These are phyloP conservation scores for Hirudo medicinalis DNA, from an alignment of 1,140 invertebrate genomes.

Conservation along the genomic window DNA sequence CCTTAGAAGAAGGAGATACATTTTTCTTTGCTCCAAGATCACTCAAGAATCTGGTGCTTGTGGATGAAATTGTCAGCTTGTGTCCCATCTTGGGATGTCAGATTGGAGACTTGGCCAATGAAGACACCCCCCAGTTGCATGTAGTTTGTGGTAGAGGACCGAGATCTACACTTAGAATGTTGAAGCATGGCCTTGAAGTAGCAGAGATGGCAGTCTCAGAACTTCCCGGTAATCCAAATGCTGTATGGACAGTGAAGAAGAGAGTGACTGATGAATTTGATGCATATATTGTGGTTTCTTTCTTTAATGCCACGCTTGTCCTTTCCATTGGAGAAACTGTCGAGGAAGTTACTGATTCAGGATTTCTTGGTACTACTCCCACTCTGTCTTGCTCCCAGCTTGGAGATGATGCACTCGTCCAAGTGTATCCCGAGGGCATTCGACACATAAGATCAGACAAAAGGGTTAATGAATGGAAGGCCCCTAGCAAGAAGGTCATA, in stretches of 20 bases:
- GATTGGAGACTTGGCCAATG: slow-evolving; percentile 62
- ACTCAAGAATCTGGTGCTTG: slow-evolving; percentile 85
- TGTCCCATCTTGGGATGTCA: slow-evolving; percentile 80
- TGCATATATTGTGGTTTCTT: slow-evolving; percentile 99
- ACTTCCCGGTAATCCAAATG: slow-evolving; percentile 94
- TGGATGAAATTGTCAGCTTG: slow-evolving; percentile 94
- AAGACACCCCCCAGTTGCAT: slow-evolving; percentile 96
- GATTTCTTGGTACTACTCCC: slow-evolving; percentile 93
- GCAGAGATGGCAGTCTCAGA: slow-evolving; percentile 99
- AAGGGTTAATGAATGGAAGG: slow-evolving; percentile 97
- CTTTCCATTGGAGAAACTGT: slow-evolving; percentile 98
- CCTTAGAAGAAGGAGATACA: slow-evolving; percentile 92
- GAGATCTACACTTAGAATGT: slow-evolving; percentile 74
- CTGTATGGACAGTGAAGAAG: slow-evolving; percentile 97
- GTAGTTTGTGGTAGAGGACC: slow-evolving; percentile 87
- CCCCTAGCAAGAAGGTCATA: slow-evolving; percentile 89
- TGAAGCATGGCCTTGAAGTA: slow-evolving; percentile 90
- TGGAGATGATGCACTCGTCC: slow-evolving; percentile 91
- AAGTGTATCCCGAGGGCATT: slow-evolving; percentile 96
- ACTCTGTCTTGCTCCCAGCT: slow-evolving; percentile 90
- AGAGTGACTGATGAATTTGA: slow-evolving; percentile 89
- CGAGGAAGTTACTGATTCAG: slow-evolving; percentile 98
- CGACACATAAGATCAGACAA: slow-evolving; percentile 93
- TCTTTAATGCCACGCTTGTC: slow-evolving; percentile 97
- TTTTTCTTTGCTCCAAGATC: slow-evolving; percentile 94